A percentile compares a stretch with the other conserved stretches of the same genome.
Conservation (phyloP, 2,113 vertebrate species). For the Trogon surrucura region DNA sequence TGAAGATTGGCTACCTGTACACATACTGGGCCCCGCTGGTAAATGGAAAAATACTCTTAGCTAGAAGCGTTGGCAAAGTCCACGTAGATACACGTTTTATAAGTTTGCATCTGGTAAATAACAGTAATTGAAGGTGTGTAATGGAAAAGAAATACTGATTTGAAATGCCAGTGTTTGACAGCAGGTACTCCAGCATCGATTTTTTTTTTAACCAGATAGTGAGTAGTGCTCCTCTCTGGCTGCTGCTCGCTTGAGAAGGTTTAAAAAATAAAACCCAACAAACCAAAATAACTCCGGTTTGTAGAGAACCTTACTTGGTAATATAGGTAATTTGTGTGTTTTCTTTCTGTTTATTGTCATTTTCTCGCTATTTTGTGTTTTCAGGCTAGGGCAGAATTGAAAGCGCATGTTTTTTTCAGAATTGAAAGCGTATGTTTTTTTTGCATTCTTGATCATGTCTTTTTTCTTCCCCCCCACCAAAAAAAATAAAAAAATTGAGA, state of each 20-base stretch:
- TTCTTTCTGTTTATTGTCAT: not conserved
- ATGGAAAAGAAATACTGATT: not conserved
- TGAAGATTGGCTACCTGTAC: conserved; percentile 98
- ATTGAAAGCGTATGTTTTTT: not conserved
- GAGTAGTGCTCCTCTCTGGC: not conserved
- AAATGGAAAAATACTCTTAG: conserved; percentile 63
- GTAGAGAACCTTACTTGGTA: not conserved
- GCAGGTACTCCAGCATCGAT: fast-evolving
- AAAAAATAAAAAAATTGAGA: not conserved
- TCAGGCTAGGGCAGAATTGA: not conserved
- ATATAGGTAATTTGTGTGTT: not conserved
- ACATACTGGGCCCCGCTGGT: conserved; percentile 99
- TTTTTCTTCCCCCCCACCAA: not conserved
- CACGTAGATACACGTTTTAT: not conserved
- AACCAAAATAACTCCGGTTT: not conserved
- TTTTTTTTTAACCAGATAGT: not conserved
- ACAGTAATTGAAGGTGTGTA: not conserved
- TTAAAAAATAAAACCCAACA: not conserved
- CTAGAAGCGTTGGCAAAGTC: not conserved
- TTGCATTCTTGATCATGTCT: not conserved
- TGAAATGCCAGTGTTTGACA: not conserved
- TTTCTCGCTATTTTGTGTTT: not conserved
- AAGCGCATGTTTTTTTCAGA: not conserved
- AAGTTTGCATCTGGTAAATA: not conserved
- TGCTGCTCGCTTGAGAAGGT: not conserved